Evolutionary conservation across 2,888 invertebrate species (phyloP), one percentile per base, ranked within the genome.

Genomic region (Nemurella pictetii): DNA sequence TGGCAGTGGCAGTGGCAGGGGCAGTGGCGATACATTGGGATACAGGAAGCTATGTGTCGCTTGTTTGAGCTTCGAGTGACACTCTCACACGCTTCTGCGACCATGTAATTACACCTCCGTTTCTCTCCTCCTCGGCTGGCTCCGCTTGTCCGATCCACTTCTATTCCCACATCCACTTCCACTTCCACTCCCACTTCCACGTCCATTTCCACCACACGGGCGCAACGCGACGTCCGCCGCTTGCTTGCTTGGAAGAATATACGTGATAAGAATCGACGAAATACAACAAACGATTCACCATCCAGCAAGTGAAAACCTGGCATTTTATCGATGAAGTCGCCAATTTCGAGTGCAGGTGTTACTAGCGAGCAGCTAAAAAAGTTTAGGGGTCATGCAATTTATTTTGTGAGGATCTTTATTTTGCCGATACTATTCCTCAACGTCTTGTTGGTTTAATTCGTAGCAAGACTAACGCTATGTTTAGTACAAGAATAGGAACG

Each of bases 31-130:
- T 20, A 55, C 12, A 20, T 20, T 20, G 55, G 75, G 75, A 75
- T 26, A 75, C 28, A 75, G 28, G 55, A 55, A 25, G 75, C 75
- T 25, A 25, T 73, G 73, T 73, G n/a, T 73, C 73, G 73, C n/a
- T 25, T 73, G 73, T 73, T 75, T 75, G 75, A 75, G 28, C 75
- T 9, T 75, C 75, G 26, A 27, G 75, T 75, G 28, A 27, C 26
- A 9, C 75, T 75, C 75, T 75, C 75, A 75, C 75, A 75, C 75
- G 75, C 75, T 75, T n/a, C 75, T 28, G 28, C 27, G n/a, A 28
- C 75, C 75, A 12, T 75, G 28, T 75, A 75, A 75, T 75, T 75
- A 75, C 75, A 75, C 28, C 75, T 75, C 75, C 75, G 75, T 75
- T 75, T 75, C 28, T 7, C 75, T 27, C 75, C 26, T 9, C 75